Percentiles rank a stretch among this genome's conserved stretches.
Evolutionary conservation across 1,140 invertebrate species (phyloP).

Genomic region (Trichonephila clavata): DNA sequence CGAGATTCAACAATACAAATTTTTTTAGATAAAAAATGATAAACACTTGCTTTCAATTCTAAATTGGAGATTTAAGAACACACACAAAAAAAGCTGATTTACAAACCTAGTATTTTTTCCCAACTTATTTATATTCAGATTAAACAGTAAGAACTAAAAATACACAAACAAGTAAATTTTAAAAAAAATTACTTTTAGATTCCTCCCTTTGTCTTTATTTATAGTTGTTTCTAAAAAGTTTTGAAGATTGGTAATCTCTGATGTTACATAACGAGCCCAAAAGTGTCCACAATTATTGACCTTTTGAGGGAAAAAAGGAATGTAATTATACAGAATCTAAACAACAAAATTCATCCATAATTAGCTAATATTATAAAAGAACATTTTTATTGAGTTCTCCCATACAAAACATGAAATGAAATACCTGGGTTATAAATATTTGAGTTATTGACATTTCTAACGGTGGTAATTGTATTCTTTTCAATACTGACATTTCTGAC

Average conservation of each 20-base stretch:
- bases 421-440: constrained; percentile 45
- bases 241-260: constrained; percentile 26
- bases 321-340: not conserved
- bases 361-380: not conserved
- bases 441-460: not conserved
- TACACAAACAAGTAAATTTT: not conserved
- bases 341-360: not conserved
- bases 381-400: not conserved
- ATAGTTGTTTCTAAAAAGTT: constrained; percentile 40
- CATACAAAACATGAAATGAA: not conserved
- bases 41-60: no score
- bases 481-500: not conserved
- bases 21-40: no score
- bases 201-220: not conserved
- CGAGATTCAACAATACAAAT: no score
- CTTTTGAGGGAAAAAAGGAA: constrained; percentile 75
- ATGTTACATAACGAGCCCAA: constrained; percentile 80
- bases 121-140: no score
- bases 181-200: constrained; percentile 52
- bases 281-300: constrained; percentile 81
- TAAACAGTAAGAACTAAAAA: no score
- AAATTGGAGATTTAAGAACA: no score
- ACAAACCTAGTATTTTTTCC: no score
- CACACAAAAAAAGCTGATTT: no score
- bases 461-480: not conserved